Evolutionary conservation across 2,113 vertebrate species (phyloP), one percentile per base, ranked within the genome.

Genomic region (Motacilla tschutschensis): DNA sequence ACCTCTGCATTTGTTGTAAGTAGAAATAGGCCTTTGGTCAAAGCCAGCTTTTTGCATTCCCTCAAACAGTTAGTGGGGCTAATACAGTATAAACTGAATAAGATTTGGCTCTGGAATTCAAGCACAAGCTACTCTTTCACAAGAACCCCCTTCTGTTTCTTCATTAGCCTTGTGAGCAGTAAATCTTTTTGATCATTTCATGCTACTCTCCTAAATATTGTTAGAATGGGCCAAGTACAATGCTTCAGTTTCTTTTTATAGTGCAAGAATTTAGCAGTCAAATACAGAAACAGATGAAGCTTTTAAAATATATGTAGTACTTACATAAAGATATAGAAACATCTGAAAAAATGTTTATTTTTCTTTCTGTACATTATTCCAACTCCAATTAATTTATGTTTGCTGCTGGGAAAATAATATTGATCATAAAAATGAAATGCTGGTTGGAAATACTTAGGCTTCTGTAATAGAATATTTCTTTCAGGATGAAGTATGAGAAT

Each of bases 401-500:
- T 82, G 43, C 29, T 63, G 57, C 81, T 77, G 66, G 62, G 54
- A 88, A 79, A 87, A 53, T 60, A 81, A 55, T 71, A 71, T 46
- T 69, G 55, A 74, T 85, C 50, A 22, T 86, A 93, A 91, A 94
- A 88, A 77, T 67, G 78, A 73, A 92, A 83, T 59, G 31, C 17
- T 81, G 53, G 6, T 85, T 88, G 47, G 28, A 19, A 65, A 83
- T 66, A 8, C 60, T 54, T 73, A 75, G 46, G 46, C 47, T 86
- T 88, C 28, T 80, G 26, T 59, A 64, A 71, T 40, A 81, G 74
- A 89, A 33, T 54, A 77, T 78, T 95, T 83, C 31, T 65, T 28
- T 90, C 63, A 81, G 16, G n/a, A 83, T 82, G 57, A 87, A 89
- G 51, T 57, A 58, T 76, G 81, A 90, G 66, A 85, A 90, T 95